Base-by-base conservation (phyloP, 2,113 vertebrate species). In the Scophthalmus maximus region DNA sequence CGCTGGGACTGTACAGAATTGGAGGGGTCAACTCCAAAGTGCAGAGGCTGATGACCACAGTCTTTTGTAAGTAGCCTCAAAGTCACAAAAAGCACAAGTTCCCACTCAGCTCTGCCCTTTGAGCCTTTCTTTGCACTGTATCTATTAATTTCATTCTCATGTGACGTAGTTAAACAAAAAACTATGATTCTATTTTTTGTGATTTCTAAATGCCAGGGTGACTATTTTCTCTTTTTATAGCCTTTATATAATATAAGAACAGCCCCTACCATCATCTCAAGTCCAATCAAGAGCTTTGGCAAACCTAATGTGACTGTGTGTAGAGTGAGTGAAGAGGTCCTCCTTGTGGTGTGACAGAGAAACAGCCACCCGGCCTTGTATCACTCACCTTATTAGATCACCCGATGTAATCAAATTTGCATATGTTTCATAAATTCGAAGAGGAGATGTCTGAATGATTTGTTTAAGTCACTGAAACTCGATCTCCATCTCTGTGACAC, bases 21-120 rank as follows among this genome's bases (percentile, higher is more conserved):
- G 97, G 96, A 66, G 98, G 98, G 1, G 98, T 99, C 56, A 99
- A 98, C 87, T 99, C 98, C 44, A 99, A 98, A 89, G 98, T 99
- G 2, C 98, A 99, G 90, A 96, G 96, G 84, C 92, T 99, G 79
- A 98, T 99, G 97, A 96, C 94, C n/a, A 96, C 96, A 3, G 89
- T 95, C 32, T 98, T 99, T 90, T 97, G 98, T 99, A 95, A 95
- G 91, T 88, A 25, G 22, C 23, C 5, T 15, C 38, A 20, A 59
- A 34, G 38, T 49, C 14, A 18, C 6, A 36, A 50, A 44, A n/a
- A 27, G 12, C 14, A 17, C 36, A 40, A 5, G 38, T 42, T 20
- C n/a, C 6, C 15, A 11, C 26, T 52, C 12, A 29, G 47, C 17
- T n/a, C 20, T 56, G 17, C 22, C 46, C 4, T 27, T 25, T 40